Base-by-base conservation (phyloP, 2,797 vertebrate species). In the Chrosomus eos region DNA sequence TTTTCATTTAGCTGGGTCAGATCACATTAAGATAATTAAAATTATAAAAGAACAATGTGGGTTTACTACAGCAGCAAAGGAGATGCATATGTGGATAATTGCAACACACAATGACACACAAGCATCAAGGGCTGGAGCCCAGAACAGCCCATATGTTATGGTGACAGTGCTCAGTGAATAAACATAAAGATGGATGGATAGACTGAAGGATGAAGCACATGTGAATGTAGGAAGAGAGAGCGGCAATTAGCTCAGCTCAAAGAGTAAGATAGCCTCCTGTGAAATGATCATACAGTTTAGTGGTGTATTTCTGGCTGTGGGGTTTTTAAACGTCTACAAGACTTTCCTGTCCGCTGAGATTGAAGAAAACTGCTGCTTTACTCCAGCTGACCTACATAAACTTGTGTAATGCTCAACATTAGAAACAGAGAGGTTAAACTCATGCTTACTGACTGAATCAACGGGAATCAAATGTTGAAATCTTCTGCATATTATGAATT, bases 1-100 rank as follows among this genome's bases (percentile, higher is more conserved):
- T 58, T 58, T 83, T 86, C 67, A 83, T 80, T 87, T 33, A 67
- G 76, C 58, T 83, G 66, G 26, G 81, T 72, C 81, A 74, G 73
- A 80, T 36, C 48, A 38, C 66, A 62, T 71, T 80, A 73, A 67
- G 38, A 73, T 82, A 78, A 78, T 82, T 82, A 82, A 33, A 77
- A 70, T 62, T 72, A 36, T 71, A 78, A 66, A 38, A 72, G 51
- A 71, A 76, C 80, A 84, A 86, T 86, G 28, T 78, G 66, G 45
- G 60, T 60, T 81, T 68, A 70, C 21, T n/a, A 75, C n/a, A 36
- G 58, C 36, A 53, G 23, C 76, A 19, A 7, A 67, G 48, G 48
- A 85, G 26, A 72, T 11, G 6, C 36, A 26, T 19, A 38, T 76
- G 53, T 19, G 23, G 64, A 78, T 66, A 83, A 74, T 74, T 82